Percentiles rank a stretch among this genome's conserved stretches.
These are phyloP conservation scores for Diloba caeruleocephala DNA, from an alignment of 2,888 invertebrate genomes.

Conservation along the genomic window DNA sequence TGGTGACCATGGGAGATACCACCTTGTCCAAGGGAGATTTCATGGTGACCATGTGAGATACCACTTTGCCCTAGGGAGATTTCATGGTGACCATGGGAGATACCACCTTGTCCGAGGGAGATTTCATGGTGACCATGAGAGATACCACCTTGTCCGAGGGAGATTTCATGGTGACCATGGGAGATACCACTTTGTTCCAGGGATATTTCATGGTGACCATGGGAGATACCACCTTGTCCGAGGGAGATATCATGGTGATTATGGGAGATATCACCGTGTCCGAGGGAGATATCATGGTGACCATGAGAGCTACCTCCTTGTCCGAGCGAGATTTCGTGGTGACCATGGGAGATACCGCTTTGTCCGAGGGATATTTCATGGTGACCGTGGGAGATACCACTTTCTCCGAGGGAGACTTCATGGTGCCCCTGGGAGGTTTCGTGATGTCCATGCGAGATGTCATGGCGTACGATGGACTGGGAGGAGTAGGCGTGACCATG, in stretches of 20 bases:
- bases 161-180: constrained; percentile 2
- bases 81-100: constrained; percentile 10
- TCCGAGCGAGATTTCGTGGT: constrained; percentile 12
- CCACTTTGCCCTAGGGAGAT: constrained; percentile 15
- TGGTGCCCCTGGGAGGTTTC: constrained; percentile 5
- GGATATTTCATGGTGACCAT: constrained; percentile 26
- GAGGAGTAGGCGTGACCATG: constrained; percentile 60
- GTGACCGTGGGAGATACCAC: constrained; percentile 8
- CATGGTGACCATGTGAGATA: constrained; percentile 5
- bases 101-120: constrained; percentile 4
- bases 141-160: constrained; percentile 4
- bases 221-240: constrained; percentile 51
- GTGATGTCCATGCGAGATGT: constrained; percentile 35
- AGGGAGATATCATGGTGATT: constrained; percentile 58
- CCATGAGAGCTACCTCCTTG: constrained; percentile 12
- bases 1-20: constrained; percentile 12
- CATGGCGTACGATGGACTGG: constrained; percentile 61
- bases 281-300: constrained; percentile 4
- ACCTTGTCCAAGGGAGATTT: constrained; percentile 6
- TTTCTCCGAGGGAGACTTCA: constrained; percentile 3
- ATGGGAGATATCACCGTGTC: constrained; percentile 21
- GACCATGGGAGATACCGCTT: constrained; percentile 4
- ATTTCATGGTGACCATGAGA: constrained; percentile 8
- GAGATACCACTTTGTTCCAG: too few species aligned
- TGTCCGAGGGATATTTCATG: constrained; percentile 5